Percentiles rank a stretch among this genome's conserved stretches.
Conservation (phyloP, 2,888 invertebrate species). For the Nephrotoma appendiculata region DNA sequence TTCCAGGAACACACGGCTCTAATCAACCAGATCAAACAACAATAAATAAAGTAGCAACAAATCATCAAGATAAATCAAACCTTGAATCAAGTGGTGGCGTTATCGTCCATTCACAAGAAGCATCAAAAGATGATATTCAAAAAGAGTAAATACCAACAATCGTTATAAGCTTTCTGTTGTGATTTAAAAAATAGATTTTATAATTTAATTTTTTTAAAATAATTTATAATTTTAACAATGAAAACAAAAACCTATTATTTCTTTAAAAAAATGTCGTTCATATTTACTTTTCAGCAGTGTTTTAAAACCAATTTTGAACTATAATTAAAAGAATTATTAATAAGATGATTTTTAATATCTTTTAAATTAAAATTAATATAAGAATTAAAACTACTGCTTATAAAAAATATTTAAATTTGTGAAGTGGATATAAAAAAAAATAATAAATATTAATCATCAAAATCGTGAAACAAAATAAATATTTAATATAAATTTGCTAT, state of each 20-base stretch:
- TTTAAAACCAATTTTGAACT: background rate
- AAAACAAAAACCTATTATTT: background rate
- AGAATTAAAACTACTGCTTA: background rate
- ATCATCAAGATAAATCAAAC: background rate
- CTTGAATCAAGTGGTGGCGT: background rate
- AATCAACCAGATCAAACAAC: background rate
- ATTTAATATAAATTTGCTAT: background rate
- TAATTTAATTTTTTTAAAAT: background rate
- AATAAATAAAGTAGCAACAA: background rate
- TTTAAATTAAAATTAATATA: background rate
- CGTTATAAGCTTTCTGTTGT: background rate
- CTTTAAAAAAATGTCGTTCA: background rate
- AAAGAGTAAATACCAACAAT: background rate
- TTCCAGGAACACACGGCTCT: background rate
- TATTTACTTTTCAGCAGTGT: background rate
- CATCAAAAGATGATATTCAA: background rate
- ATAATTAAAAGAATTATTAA: background rate
- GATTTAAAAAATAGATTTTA: background rate
- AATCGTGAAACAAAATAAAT: background rate
- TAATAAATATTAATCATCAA: background rate
- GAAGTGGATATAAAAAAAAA: background rate
- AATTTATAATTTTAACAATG: background rate
- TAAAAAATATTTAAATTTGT: background rate
- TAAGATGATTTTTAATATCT: background rate
- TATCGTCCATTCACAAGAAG: background rate